These are phyloP conservation scores for Melinopterus prodromus DNA, from an alignment of 2,888 invertebrate species.

Conservation along the genomic window DNA sequence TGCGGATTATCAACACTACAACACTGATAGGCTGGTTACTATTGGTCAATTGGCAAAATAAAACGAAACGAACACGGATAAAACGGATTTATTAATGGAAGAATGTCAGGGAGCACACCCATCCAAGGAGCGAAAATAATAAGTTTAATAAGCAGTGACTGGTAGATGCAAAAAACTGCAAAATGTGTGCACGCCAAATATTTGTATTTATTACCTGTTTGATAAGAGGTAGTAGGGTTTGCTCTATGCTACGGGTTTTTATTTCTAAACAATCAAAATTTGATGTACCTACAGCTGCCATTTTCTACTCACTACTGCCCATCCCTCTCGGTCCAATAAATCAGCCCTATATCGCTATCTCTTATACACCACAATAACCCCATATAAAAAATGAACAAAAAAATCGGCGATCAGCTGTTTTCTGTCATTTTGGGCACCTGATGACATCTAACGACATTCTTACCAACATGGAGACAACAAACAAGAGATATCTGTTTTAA, in stretches of 20 bases:
- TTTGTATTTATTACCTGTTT: conserved; percentile 78
- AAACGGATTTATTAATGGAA: conserved; percentile 27
- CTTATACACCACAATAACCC: conserved; percentile 29
- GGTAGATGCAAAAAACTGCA: conserved; percentile 31
- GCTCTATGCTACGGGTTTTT: conserved; percentile 93
- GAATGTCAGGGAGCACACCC: conserved; percentile 51
- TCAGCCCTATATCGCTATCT: conserved; percentile 34
- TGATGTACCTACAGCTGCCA: conserved; percentile 67
- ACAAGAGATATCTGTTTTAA: no score
- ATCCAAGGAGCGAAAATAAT: conserved; percentile 35
- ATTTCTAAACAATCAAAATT: conserved; percentile 77
- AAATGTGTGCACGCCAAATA: conserved; percentile 34
- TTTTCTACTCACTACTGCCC: conserved; percentile 61
- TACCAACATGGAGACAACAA: no score
- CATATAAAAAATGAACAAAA: not conserved
- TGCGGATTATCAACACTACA: not conserved
- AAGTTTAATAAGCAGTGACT: conserved; percentile 30
- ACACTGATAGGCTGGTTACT: not conserved
- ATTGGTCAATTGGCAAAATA: conserved; percentile 10
- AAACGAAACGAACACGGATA: not conserved
- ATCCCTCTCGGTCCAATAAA: conserved; percentile 39
- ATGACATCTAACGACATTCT: not conserved
- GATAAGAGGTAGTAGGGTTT: conserved; percentile 91
- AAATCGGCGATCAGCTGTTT: not conserved
- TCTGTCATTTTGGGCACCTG: not conserved